Evolutionary conservation across 2,888 invertebrate species (phyloP), one percentile per base, ranked within the genome.

Genomic region (Drosophila eohydei): DNA sequence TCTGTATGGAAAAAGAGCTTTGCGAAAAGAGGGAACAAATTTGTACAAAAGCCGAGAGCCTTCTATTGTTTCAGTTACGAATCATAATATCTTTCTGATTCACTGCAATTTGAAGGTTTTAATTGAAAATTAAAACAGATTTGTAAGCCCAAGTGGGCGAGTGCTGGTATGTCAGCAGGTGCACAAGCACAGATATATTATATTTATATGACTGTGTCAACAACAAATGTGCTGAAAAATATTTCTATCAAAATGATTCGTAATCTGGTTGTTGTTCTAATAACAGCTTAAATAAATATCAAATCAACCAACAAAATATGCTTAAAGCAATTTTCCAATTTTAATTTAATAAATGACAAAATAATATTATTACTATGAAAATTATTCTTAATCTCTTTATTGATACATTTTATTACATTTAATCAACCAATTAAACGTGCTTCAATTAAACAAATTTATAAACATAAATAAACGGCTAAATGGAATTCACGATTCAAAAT

Each of bases 91-190:
- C 28, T 51, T 51, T 71, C 55, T 74, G 75, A 67, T 59, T 76
- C 68, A 77, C 67, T 59, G n/a, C 21, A 52, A 41, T 44, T 52
- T 55, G 4, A 34, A 52, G 11, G 7, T 50, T 75, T 65, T 36
- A 68, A 74, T 62, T 54, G 40, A 32, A 48, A 62, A 62, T 36
- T 8, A 7, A 54, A 7, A 56, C 72, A 77, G 72, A 67, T 71
- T 75, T 71, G 41, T 61, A 16, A 50, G 32, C 30, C 36, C 36
- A 57, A 50, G 38, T 52, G 34, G 14, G 21, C 6, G 3, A 55
- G 30, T 12, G 43, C 21, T 26, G 4, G 9, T 11, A 11, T 16
- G 12, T 4, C 8, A 44, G 52, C 52, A 36, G 38, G 8, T n/a
- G 36, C 26, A 56, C 36, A 7, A 11, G 1, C n/a, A 12, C n/a